Conservation (phyloP, 2,888 invertebrate genomes). For the Smittia aterrima region DNA sequence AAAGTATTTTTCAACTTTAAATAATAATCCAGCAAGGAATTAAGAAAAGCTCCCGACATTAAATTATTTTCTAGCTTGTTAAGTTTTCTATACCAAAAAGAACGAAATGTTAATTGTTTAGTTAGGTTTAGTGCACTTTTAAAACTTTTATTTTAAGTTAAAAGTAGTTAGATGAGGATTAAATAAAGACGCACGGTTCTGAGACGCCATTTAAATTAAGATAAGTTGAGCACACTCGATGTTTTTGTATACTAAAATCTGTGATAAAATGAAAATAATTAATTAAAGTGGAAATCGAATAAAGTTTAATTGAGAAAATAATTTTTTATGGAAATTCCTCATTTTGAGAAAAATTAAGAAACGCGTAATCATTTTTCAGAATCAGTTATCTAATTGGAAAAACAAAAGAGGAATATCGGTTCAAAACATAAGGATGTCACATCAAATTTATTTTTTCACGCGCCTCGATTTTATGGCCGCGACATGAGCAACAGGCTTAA, state of each 20-base stretch:
- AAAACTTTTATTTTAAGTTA: background rate
- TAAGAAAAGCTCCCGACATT: background rate
- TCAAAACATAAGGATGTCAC: too few species aligned
- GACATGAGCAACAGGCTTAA: too few species aligned
- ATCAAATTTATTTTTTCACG: too few species aligned
- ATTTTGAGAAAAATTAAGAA: too few species aligned
- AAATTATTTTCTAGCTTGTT: conserved; percentile 17
- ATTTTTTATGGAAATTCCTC: background rate
- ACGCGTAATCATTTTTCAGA: too few species aligned
- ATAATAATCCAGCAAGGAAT: background rate
- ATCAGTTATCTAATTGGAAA: background rate
- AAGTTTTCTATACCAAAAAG: conserved; percentile 21
- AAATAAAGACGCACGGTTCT: background rate
- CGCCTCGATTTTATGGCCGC: too few species aligned
- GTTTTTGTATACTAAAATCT: conserved; percentile 23
- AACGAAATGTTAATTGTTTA: background rate
- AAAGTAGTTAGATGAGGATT: background rate
- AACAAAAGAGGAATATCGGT: background rate
- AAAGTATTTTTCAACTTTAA: conserved; percentile 21
- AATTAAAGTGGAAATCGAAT: background rate
- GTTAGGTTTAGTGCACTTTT: background rate
- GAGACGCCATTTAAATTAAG: conserved; percentile 1
- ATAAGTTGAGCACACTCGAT: background rate
- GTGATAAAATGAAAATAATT: conserved; percentile 13
- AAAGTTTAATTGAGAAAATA: background rate